Percentiles rank a stretch among this genome's conserved stretches.
These are phyloP conservation scores for Lates japonicus DNA, from an alignment of 2,797 vertebrate genomes.

Conservation along the genomic window DNA sequence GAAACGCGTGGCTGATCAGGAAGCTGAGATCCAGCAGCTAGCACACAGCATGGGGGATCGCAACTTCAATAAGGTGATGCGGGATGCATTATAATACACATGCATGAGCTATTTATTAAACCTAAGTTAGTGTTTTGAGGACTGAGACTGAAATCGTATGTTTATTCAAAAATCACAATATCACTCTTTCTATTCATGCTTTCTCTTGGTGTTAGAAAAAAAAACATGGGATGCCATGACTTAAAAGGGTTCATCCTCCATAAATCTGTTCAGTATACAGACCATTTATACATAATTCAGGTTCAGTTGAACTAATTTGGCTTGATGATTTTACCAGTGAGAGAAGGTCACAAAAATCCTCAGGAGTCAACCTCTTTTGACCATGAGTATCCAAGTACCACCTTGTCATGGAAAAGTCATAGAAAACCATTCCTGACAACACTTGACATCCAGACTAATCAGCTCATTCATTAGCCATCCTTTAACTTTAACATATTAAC, in stretches of 20 bases:
- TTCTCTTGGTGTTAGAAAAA: background rate
- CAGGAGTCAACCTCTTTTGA: background rate
- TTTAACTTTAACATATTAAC: background rate
- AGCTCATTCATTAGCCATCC: background rate
- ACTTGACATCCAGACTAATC: background rate
- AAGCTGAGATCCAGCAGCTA: conserved; percentile 92
- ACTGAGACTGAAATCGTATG: background rate
- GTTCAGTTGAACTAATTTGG: background rate
- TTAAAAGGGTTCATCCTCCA: too few relatives aligned
- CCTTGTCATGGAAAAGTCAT: background rate
- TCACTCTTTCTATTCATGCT: background rate
- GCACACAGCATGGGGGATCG: conserved; percentile 89
- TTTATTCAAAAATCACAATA: background rate
- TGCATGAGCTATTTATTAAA: background rate
- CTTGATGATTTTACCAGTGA: background rate
- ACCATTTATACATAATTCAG: background rate
- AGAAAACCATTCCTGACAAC: background rate
- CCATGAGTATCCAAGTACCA: background rate
- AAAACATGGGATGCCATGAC: too few relatives aligned
- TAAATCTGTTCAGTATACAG: background rate
- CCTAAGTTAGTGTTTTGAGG: too few relatives aligned
- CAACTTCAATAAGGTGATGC: conserved; percentile 89
- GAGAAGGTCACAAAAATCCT: background rate
- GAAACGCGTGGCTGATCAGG: conserved; percentile 92
- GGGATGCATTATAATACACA: background rate